phyloP scores from a whole-genome alignment of 1,140 invertebrate genomes.

The Neodiprion virginianus region DNA sequence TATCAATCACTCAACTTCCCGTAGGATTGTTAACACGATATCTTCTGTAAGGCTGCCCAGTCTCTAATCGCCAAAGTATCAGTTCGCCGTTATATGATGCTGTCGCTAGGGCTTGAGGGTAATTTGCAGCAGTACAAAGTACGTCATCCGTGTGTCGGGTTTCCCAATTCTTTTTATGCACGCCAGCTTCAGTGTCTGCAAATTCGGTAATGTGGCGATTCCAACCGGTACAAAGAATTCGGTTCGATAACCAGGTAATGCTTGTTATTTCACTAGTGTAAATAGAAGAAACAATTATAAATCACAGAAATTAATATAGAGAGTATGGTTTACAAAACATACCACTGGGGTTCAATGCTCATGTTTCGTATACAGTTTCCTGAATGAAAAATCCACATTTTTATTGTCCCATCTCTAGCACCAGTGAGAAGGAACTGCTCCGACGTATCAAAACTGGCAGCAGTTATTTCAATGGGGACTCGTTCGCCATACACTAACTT shows the following conservation, averaged over 20 bases:
- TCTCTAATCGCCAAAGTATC: constrained; percentile 78
- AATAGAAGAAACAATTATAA: neutral
- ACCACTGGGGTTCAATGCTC: constrained; percentile 64
- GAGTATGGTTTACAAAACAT: constrained; percentile 15
- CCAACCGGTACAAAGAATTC: constrained; percentile 76
- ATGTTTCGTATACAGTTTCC: constrained; percentile 71
- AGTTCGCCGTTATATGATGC: constrained; percentile 77
- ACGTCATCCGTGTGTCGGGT: constrained; percentile 77
- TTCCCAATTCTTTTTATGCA: constrained; percentile 66
- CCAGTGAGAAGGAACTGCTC: constrained; percentile 74
- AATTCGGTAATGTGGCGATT: constrained; percentile 74
- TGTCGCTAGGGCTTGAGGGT: constrained; percentile 73
- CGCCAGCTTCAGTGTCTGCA: constrained; percentile 62
- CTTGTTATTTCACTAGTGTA: constrained; percentile 47
- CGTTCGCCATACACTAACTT: constrained; percentile 66
- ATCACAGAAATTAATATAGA: neutral
- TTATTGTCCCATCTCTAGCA: constrained; percentile 71
- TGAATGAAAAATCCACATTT: constrained; percentile 83
- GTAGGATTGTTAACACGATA: constrained; percentile 42
- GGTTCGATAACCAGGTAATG: constrained; percentile 50
- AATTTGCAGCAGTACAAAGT: constrained; percentile 66
- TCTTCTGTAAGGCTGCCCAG: constrained; percentile 69
- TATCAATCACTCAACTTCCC: constrained; percentile 32
- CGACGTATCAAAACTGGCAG: constrained; percentile 75
- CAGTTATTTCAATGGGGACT: constrained; percentile 75